Evolutionary conservation across 2,797 vertebrate species (phyloP).

Genomic region (Leptatherina wallacei): DNA sequence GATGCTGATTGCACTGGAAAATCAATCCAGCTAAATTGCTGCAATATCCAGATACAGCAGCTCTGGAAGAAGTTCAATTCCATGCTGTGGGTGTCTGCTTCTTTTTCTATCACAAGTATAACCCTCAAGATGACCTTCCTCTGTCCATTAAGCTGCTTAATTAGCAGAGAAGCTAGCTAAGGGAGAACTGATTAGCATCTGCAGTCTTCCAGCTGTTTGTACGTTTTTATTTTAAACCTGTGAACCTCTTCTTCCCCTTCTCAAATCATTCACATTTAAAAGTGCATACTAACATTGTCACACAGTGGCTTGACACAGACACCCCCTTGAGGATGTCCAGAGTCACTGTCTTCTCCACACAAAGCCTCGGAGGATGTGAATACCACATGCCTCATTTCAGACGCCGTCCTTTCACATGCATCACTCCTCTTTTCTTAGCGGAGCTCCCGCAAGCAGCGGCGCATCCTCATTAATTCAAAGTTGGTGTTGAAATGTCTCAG

Average conservation of each 20-base stretch:
- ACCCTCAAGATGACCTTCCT: conserved; percentile 56
- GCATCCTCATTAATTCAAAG: conserved; percentile 30
- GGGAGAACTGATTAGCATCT: conserved; percentile 59
- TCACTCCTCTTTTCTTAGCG: conserved; percentile 18
- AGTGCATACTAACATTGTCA: neutral
- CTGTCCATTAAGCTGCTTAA: conserved; percentile 70
- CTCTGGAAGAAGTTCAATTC: conserved; percentile 30
- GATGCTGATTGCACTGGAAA: conserved; percentile 18
- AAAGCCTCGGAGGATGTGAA: conserved; percentile 51
- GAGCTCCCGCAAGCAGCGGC: conserved; percentile 4
- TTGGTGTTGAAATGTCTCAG: conserved; percentile 4
- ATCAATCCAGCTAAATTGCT: conserved; percentile 22
- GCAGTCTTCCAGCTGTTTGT: conserved; percentile 64
- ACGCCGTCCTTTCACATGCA: conserved; percentile 19
- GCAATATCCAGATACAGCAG: conserved; percentile 24
- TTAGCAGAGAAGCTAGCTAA: conserved; percentile 54
- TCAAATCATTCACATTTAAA: conserved; percentile 2
- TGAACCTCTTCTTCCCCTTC: conserved; percentile 11
- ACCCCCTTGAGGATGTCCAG: conserved; percentile 56
- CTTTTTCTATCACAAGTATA: conserved; percentile 26
- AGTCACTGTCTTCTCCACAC: conserved; percentile 47
- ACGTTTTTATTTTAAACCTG: neutral
- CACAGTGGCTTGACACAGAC: conserved; percentile 35
- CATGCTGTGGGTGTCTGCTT: neutral
- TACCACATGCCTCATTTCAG: conserved; percentile 15